These are phyloP conservation scores for Clanis bilineata DNA, from an alignment of 2,888 invertebrate species.

Conservation along the genomic window DNA sequence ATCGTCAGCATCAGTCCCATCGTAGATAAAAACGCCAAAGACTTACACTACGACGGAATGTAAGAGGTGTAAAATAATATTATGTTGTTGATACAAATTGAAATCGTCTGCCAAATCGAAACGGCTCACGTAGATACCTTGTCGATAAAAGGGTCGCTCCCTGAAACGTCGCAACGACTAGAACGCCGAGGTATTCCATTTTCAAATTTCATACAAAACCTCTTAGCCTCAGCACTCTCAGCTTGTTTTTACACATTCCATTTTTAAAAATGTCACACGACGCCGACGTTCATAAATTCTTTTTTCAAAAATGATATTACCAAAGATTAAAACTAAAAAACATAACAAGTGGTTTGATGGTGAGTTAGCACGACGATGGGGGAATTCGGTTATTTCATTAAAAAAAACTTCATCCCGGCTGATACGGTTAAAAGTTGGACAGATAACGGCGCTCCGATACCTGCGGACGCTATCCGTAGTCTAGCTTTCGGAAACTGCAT, in stretches of 20 bases:
- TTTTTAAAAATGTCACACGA: neutral
- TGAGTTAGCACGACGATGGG: conserved; percentile 53
- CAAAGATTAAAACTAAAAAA: conserved; percentile 2
- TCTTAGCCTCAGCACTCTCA: too few species aligned
- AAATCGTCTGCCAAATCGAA: too few species aligned
- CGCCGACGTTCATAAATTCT: neutral
- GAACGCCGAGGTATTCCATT: too few species aligned
- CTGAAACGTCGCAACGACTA: too few species aligned
- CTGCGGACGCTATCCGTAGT: conserved; percentile 13
- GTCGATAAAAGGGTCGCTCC: too few species aligned
- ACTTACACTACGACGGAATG: too few species aligned
- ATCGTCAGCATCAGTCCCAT: too few species aligned
- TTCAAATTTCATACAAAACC: too few species aligned
- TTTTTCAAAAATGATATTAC: neutral
- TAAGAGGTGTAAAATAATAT: too few species aligned
- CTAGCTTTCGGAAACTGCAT: conserved; percentile 9
- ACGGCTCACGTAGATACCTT: too few species aligned
- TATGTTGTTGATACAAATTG: too few species aligned
- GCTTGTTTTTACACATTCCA: neutral
- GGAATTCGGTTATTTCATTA: conserved; percentile 76
- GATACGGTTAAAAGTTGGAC: conserved; percentile 78
- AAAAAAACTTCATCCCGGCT: conserved; percentile 68
- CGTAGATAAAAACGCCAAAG: too few species aligned
- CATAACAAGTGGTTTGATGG: conserved; percentile 3
- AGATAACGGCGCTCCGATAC: conserved; percentile 65